phyloP scores from a whole-genome alignment of 2,888 invertebrate genomes.

The Colletes collaris region DNA sequence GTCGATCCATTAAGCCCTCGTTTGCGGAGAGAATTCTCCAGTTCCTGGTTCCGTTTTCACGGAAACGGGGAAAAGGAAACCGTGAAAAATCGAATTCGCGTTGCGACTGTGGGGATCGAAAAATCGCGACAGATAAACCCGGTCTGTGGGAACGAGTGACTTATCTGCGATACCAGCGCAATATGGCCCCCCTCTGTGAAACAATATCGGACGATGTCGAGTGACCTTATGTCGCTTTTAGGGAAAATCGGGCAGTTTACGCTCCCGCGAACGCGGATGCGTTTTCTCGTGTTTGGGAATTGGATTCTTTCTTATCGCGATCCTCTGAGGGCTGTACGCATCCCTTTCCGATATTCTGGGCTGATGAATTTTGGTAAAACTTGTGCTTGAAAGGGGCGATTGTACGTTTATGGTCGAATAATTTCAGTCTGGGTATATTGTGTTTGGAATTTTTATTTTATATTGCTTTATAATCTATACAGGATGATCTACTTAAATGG shows the following conservation, averaged over 20 bases:
- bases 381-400: too few relatives aligned
- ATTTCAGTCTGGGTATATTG: too few relatives aligned
- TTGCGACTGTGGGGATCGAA: background rate
- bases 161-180: conserved; percentile 56
- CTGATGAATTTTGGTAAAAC: too few relatives aligned
- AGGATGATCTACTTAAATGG: too few relatives aligned
- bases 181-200: conserved; percentile 55
- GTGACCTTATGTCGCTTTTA: conserved; percentile 64
- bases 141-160: conserved; percentile 30
- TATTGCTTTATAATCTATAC: too few relatives aligned
- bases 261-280: too few relatives aligned
- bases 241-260: conserved; percentile 20
- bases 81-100: conserved; percentile 47
- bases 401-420: too few relatives aligned
- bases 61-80: conserved; percentile 28
- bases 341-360: too few relatives aligned
- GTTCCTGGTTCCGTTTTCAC: conserved; percentile 28
- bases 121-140: conserved; percentile 44
- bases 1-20: conserved; percentile 55
- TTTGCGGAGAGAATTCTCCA: conserved; percentile 25
- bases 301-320: background rate
- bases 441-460: too few relatives aligned
- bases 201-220: conserved; percentile 56
- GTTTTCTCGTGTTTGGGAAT: background rate
- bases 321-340: too few relatives aligned